Evolutionary conservation across 2,888 invertebrate genomes (phyloP).

Genomic region (Dasysyrphus tricinctus): DNA sequence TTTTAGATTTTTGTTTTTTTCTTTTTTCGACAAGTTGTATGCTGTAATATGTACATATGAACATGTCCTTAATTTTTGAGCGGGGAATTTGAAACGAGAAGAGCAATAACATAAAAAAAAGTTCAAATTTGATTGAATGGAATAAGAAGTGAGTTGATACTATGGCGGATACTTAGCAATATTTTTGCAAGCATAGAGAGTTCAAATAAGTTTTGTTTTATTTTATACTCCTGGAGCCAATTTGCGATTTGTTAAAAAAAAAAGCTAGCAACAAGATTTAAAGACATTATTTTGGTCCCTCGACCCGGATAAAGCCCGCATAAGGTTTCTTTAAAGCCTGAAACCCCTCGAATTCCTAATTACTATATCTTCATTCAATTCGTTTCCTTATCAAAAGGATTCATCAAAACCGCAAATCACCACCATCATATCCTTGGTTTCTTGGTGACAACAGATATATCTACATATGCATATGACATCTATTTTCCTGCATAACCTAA

Average conservation of each 20-base stretch:
- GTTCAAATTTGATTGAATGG: neutral
- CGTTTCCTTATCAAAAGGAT: neutral
- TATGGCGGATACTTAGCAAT: neutral
- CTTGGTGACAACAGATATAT: constrained; percentile 18
- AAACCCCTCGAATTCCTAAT: neutral
- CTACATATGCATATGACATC: constrained; percentile 35
- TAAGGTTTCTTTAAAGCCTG: neutral
- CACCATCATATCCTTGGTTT: neutral
- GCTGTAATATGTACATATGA: neutral
- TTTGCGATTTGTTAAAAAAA: too few relatives aligned
- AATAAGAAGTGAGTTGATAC: neutral
- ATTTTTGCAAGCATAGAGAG: neutral
- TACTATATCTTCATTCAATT: neutral
- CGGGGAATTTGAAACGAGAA: neutral
- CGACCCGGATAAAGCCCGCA: neutral
- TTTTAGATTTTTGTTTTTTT: neutral
- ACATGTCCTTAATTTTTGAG: constrained; percentile 36
- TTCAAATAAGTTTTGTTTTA: neutral
- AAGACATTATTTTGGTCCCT: neutral
- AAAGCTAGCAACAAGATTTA: too few relatives aligned
- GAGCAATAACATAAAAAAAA: neutral
- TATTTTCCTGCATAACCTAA: constrained; percentile 16
- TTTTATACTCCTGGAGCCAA: neutral
- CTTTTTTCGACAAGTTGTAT: neutral
- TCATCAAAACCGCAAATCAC: neutral